Conservation (phyloP, 2,113 vertebrate genomes). For the Laticauda colubrina region DNA sequence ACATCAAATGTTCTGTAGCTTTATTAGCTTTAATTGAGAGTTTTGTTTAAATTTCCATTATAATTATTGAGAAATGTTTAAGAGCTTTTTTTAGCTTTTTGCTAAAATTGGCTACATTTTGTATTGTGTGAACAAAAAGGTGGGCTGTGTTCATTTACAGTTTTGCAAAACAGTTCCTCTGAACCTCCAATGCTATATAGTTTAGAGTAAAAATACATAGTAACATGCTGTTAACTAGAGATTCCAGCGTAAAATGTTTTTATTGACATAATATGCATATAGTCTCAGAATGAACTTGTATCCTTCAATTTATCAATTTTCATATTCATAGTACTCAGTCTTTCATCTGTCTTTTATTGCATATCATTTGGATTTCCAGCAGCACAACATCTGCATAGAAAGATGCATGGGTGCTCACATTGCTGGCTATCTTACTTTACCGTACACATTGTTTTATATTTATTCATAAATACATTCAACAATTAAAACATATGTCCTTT, state of each 20-base stretch:
- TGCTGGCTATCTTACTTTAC: neutral
- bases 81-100: conserved; percentile 44
- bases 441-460: neutral
- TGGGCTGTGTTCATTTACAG: conserved; percentile 14
- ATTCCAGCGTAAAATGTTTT: neutral
- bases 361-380: neutral
- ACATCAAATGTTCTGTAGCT: conserved; percentile 31
- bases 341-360: neutral
- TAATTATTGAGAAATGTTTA: conserved; percentile 60
- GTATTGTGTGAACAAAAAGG: conserved; percentile 37
- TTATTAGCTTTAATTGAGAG: conserved; percentile 48
- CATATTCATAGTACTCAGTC: neutral
- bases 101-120: conserved; percentile 40
- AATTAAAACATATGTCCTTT: neutral
- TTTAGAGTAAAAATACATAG: neutral
- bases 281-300: neutral
- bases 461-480: neutral
- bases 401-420: neutral
- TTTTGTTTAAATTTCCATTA: conserved; percentile 51
- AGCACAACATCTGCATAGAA: neutral
- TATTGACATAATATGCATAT: neutral
- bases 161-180: neutral
- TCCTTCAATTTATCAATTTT: neutral
- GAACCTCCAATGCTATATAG: neutral
- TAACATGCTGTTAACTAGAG: neutral